These are phyloP conservation scores for Temnothorax ravouxi DNA, from an alignment of 2,888 invertebrate species.

Conservation along the genomic window DNA sequence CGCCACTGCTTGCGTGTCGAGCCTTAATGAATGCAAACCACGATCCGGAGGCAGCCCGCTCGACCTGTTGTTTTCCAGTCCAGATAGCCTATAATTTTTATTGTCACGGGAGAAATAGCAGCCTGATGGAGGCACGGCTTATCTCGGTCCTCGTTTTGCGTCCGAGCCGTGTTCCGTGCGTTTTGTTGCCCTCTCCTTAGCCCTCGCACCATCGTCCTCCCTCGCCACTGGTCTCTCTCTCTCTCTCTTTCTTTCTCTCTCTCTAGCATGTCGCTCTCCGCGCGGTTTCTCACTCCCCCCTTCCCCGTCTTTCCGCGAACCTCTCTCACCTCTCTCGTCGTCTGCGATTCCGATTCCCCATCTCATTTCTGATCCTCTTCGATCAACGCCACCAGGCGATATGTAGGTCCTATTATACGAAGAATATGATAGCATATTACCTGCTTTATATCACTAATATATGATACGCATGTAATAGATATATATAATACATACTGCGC, in stretches of 20 bases:
- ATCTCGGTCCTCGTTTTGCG: slow-evolving; percentile 84
- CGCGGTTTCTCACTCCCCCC: slow-evolving; percentile 43
- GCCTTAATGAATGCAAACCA: slow-evolving; percentile 89
- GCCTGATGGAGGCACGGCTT: slow-evolving; percentile 87
- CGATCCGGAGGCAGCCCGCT: slow-evolving; percentile 86
- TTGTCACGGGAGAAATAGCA: slow-evolving; percentile 89
- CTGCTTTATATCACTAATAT: slow-evolving; percentile 21
- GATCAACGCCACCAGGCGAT: slow-evolving; percentile 43
- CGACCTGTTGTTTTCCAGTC: slow-evolving; percentile 89
- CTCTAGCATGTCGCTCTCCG: slow-evolving; percentile 37
- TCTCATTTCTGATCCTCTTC: slow-evolving; percentile 53
- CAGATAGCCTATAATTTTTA: slow-evolving; percentile 89
- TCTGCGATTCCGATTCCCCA: slow-evolving; percentile 35
- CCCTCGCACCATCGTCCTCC: slow-evolving; percentile 59
- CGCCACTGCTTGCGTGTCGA: slow-evolving; percentile 87
- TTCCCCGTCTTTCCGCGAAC: slow-evolving; percentile 22
- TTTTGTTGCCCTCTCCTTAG: slow-evolving; percentile 84
- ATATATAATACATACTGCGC: slow-evolving; percentile 4
- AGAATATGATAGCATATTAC: slow-evolving; percentile 49
- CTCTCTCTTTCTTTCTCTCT: slow-evolving; percentile 53
- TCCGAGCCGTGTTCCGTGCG: slow-evolving; percentile 82
- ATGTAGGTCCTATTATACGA: slow-evolving; percentile 29
- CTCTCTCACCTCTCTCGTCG: slow-evolving; percentile 20
- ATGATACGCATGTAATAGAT: slow-evolving; percentile 29
- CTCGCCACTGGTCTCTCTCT: slow-evolving; percentile 53